Evolutionary conservation across 64 coral and sea anemone genomes (phyloP), one percentile per base, ranked within the genome.

Genomic region (Porites australiensis): DNA sequence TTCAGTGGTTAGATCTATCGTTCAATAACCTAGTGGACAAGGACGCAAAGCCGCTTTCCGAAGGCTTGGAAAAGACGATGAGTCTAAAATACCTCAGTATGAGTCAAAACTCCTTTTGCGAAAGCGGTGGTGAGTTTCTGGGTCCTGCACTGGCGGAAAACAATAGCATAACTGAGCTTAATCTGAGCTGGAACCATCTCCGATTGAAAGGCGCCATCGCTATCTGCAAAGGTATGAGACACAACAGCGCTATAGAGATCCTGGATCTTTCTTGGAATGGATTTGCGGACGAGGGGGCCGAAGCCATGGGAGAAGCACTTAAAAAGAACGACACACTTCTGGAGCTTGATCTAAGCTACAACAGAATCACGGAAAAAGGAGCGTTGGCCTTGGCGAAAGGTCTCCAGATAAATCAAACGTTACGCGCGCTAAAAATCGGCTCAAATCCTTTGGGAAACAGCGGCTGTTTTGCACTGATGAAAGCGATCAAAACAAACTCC

Each of bases 111-210:
- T 93, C 95, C 2, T 96, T 96, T 77, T 93, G 90, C 63, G 95
- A 93, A 69, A 23, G 68, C 13, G 91, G 91, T 0, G 95, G 91
- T 51, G 81, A 96, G 72, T n/a, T 90, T 37, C 44, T 96, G 62
- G 95, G 89, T 7, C 91, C 66, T 12, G 87, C 75, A 27, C 43
- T 93, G 11, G 91, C 77, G 59, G 63, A 68, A 14, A 96, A 96
- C 22, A 78, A 96, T 53, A 63, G 88, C 2, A 37, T 96, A 1
- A 80, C 57, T 11, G 85, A 63, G 10, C 53, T 96, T 8, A 52
- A 89, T 23, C 83, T 96, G 44, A 96, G 95, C 14, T 96, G 95
- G 95, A 96, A 96, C 83, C 95, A 96, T 19, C 66, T 96, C 44
- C 77, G 95, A 27, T 14, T 93, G 43, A 96, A 79, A 83, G 95